These are phyloP conservation scores for Melinaea marsaeus DNA, from an alignment of 2,888 invertebrate genomes.

Conservation along the genomic window DNA sequence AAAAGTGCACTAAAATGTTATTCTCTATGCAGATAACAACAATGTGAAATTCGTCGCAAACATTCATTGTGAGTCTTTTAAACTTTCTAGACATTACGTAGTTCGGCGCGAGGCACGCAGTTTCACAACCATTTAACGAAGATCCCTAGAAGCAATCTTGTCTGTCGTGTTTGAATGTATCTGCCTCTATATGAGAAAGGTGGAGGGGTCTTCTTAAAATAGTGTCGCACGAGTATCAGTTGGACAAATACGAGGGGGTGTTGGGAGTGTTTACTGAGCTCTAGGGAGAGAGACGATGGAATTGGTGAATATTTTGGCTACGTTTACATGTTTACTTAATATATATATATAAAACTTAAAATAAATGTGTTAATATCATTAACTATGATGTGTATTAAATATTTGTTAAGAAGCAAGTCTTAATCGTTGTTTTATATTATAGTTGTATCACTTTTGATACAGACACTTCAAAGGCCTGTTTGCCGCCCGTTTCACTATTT, in stretches of 20 bases:
- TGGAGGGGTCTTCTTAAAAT: slow-evolving; percentile 22
- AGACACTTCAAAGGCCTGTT: neutral
- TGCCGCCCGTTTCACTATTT: slow-evolving; percentile 9
- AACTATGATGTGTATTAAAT: slow-evolving; percentile 33
- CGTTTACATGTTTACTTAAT: slow-evolving; percentile 54
- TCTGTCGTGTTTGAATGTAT: slow-evolving; percentile 6
- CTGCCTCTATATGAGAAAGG: slow-evolving; percentile 19
- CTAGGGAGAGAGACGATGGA: slow-evolving; percentile 73
- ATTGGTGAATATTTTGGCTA: slow-evolving; percentile 74
- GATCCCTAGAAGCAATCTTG: slow-evolving; percentile 18
- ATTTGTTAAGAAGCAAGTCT: too few relatives aligned
- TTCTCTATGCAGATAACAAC: slow-evolving; percentile 16
- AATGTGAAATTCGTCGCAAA: slow-evolving; percentile 22
- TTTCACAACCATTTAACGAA: slow-evolving; percentile 46
- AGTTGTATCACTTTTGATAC: too few relatives aligned
- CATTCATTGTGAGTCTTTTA: slow-evolving; percentile 40
- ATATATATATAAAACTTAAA: slow-evolving; percentile 18
- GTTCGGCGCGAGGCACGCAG: slow-evolving; percentile 49
- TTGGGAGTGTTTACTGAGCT: slow-evolving; percentile 69
- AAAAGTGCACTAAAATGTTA: slow-evolving; percentile 1
- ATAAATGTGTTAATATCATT: slow-evolving; percentile 39
- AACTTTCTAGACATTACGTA: slow-evolving; percentile 69
- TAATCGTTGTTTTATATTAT: too few relatives aligned
- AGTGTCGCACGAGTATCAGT: slow-evolving; percentile 55
- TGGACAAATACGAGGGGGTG: slow-evolving; percentile 56